Conservation (phyloP, 2,113 vertebrate species). For the Macrotis lagotis region DNA sequence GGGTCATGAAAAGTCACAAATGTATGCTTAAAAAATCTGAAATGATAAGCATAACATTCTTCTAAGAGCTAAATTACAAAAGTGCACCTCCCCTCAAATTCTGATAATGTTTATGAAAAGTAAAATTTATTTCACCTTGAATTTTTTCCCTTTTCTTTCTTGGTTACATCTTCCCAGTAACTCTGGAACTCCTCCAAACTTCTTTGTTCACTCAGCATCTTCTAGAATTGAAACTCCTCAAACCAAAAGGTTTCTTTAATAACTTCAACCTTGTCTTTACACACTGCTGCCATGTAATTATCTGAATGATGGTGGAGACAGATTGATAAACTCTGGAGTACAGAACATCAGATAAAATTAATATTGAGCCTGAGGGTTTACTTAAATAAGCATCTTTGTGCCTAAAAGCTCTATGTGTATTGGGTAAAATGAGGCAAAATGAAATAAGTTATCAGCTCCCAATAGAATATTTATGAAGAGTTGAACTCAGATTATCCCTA, state of each 20-base stretch:
- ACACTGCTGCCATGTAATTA: not conserved
- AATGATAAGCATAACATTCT: not conserved
- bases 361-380: not conserved
- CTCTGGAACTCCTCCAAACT: not conserved
- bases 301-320: not conserved
- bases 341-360: not conserved
- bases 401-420: conserved; percentile 22
- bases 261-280: not conserved
- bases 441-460: not conserved
- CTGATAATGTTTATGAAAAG: not conserved
- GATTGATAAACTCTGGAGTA: not conserved
- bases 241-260: not conserved
- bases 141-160: not conserved
- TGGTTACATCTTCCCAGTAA: not conserved
- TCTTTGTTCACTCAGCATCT: not conserved
- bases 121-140: not conserved
- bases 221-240: not conserved
- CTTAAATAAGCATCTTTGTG: conserved; percentile 25
- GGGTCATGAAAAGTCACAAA: not conserved
- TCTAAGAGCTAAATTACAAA: not conserved
- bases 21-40: not conserved
- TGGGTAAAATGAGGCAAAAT: not conserved
- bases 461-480: conserved; percentile 23
- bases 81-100: not conserved
- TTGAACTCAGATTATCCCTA: not conserved